Conservation (phyloP, 2,797 vertebrate genomes). For the Smutsia gigantea region DNA sequence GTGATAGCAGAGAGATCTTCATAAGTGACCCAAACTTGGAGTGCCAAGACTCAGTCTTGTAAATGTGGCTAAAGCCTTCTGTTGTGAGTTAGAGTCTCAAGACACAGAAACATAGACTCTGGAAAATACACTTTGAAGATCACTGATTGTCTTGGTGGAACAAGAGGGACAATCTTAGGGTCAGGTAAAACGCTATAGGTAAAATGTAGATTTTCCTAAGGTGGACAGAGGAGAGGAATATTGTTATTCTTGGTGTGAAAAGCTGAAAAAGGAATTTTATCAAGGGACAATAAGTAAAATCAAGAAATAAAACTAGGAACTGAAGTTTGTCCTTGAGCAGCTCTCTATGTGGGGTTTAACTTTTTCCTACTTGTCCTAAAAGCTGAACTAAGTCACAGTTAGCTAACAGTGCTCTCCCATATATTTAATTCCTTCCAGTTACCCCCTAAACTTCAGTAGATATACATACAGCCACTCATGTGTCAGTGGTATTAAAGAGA, state of each 20-base stretch:
- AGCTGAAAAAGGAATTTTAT: not conserved
- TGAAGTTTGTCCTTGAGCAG: not conserved
- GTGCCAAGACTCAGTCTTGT: not conserved
- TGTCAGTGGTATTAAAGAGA: not conserved
- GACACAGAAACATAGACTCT: not conserved
- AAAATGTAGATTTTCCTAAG: not conserved
- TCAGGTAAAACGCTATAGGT: not conserved
- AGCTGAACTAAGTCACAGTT: not conserved
- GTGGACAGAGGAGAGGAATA: not conserved
- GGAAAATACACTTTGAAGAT: constrained; percentile 41
- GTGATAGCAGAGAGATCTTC: not conserved
- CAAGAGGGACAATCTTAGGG: not conserved
- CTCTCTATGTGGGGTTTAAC: not conserved
- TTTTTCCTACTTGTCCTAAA: not conserved
- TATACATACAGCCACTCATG: not conserved
- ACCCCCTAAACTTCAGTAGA: constrained; percentile 11
- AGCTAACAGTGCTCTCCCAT: not conserved
- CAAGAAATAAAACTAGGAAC: constrained; percentile 14
- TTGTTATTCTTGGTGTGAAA: not conserved
- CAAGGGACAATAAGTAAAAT: not conserved
- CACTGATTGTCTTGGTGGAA: not conserved
- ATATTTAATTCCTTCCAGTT: constrained; percentile 2
- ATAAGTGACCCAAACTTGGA: not conserved
- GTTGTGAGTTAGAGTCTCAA: not conserved
- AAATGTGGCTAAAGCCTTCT: not conserved